phyloP scores from a whole-genome alignment of 2,888 invertebrate species.

The Reticulitermes lucifugus region DNA sequence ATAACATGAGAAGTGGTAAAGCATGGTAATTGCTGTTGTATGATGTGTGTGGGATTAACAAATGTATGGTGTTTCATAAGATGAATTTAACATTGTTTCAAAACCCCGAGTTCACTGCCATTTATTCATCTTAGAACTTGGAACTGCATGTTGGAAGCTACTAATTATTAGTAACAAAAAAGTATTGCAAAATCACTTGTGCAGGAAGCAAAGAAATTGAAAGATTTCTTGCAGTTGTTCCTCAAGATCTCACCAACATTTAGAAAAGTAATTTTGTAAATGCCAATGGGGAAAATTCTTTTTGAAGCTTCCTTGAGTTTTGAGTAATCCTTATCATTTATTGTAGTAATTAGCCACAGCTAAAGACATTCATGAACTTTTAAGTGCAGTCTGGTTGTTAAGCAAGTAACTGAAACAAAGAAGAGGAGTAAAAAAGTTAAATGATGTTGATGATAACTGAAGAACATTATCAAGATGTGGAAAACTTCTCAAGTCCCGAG shows the following conservation, averaged over 20 bases:
- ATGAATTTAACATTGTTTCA: constrained; percentile 31
- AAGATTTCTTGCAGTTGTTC: constrained; percentile 15
- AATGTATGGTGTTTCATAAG: constrained; percentile 10
- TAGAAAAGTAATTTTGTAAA: neutral
- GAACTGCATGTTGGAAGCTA: constrained; percentile 27
- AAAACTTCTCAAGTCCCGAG: constrained; percentile 46
- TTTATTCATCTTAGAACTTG: constrained; percentile 35
- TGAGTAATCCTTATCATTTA: neutral
- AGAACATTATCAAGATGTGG: constrained; percentile 5
- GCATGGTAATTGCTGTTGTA: neutral
- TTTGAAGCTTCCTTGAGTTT: neutral
- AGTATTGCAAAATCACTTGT: neutral
- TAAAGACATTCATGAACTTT: neutral
- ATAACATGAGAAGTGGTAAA: constrained; percentile 19
- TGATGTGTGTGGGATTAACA: constrained; percentile 32
- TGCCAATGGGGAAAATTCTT: neutral
- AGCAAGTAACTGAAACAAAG: constrained; percentile 1
- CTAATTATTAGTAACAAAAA: neutral
- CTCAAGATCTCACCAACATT: constrained; percentile 14
- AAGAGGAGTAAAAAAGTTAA: constrained; percentile 19
- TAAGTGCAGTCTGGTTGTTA: neutral
- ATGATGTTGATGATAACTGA: constrained; percentile 8
- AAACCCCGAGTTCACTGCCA: constrained; percentile 47
- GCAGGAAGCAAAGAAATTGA: constrained; percentile 2
- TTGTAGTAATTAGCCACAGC: neutral